These are phyloP conservation scores for Prionailurus viverrinus DNA, from an alignment of 2,113 vertebrate species.

Conservation along the genomic window DNA sequence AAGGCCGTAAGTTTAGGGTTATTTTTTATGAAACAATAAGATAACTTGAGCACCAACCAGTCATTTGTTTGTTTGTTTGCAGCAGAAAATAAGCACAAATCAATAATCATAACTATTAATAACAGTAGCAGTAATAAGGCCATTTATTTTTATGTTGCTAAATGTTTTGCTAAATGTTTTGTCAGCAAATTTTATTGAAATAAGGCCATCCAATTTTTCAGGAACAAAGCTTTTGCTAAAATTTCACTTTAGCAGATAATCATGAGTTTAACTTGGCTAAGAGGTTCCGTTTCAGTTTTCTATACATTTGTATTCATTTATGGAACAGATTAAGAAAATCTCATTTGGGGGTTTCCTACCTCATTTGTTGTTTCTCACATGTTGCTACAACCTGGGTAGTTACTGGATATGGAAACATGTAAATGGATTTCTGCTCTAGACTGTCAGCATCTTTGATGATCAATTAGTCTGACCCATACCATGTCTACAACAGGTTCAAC, in stretches of 20 bases:
- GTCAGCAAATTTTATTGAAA: not conserved
- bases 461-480: not conserved
- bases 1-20: not conserved
- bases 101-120: not conserved
- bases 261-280: not conserved
- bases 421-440: not conserved
- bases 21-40: not conserved
- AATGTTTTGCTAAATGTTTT: not conserved
- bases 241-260: not conserved
- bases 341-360: not conserved
- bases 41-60: not conserved
- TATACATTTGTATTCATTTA: not conserved
- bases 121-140: not conserved
- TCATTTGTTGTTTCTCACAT: not conserved
- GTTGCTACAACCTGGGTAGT: not conserved
- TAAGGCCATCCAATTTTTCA: not conserved
- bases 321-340: not conserved
- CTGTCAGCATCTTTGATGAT: fast-evolving
- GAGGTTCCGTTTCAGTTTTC: not conserved
- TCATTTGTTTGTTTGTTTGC: not conserved
- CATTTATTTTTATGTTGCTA: not conserved
- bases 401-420: not conserved
- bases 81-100: not conserved
- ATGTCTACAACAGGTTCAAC: not conserved
- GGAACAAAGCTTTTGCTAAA: not conserved